Conservation (phyloP, 2,113 vertebrate genomes). For the Corynorhinus townsendii region DNA sequence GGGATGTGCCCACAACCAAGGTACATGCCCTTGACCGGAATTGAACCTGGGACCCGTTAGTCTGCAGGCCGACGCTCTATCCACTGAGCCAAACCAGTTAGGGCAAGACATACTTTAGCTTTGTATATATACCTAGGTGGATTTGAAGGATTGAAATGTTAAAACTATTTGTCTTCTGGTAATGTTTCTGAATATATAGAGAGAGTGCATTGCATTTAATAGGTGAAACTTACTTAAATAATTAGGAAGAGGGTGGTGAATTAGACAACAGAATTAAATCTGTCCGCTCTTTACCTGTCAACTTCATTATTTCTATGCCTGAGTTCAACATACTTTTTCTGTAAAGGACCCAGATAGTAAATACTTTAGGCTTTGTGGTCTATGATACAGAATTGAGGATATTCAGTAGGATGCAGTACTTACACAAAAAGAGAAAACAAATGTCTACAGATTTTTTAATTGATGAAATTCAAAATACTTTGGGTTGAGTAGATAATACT, state of each 20-base stretch:
- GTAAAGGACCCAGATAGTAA: background rate
- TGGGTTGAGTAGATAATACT: background rate
- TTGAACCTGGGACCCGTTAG: no score
- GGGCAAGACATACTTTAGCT: no score
- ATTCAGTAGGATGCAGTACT: background rate
- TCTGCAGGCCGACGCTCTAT: no score
- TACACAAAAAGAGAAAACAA: background rate
- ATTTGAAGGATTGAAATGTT: conserved; percentile 1
- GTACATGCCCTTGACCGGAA: no score
- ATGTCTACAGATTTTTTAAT: background rate
- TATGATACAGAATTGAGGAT: background rate
- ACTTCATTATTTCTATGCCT: background rate
- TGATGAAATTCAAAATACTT: background rate
- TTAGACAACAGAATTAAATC: conserved; percentile 22
- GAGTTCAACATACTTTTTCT: background rate
- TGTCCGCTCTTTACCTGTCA: background rate
- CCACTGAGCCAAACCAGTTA: no score
- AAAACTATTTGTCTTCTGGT: conserved; percentile 25
- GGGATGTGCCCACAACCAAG: no score
- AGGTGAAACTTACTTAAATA: conserved; percentile 3
- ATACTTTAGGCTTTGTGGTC: conserved; percentile 29
- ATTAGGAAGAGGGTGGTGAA: background rate
- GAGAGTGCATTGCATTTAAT: background rate
- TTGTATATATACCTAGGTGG: background rate
- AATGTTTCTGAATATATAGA: background rate